Percentiles rank a stretch among this genome's conserved stretches.
phyloP scores from a whole-genome alignment of 2,113 vertebrate genomes.

The Callipepla squamata region DNA sequence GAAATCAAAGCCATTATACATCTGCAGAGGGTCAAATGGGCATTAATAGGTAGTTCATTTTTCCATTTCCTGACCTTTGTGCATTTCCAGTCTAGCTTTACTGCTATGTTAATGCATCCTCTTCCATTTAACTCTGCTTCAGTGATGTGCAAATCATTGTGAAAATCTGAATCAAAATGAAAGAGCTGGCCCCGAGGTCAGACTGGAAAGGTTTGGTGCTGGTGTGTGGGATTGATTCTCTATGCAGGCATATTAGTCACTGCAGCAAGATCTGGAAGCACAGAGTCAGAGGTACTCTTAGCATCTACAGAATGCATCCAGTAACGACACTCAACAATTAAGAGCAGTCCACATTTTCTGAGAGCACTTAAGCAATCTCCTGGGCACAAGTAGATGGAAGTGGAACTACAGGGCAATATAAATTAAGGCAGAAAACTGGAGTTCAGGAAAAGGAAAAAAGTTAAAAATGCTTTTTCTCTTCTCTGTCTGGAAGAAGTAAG shows the following conservation, averaged over 20 bases:
- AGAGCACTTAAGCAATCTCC: background rate
- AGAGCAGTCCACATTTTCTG: background rate
- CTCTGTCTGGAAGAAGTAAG: background rate
- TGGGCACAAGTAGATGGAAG: background rate
- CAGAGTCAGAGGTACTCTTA: background rate
- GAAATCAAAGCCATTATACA: slow-evolving; percentile 32
- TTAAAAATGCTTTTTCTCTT: background rate
- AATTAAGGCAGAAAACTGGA: background rate
- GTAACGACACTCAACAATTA: background rate
- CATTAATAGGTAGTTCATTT: background rate
- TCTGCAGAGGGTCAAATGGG: background rate
- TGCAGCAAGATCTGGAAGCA: background rate
- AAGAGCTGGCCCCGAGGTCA: slow-evolving; percentile 34
- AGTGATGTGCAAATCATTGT: slow-evolving; percentile 33
- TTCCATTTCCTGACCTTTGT: slow-evolving; percentile 33
- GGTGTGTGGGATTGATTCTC: background rate
- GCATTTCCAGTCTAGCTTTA: background rate
- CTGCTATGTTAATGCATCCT: slow-evolving; percentile 36
- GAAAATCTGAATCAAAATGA: slow-evolving; percentile 34
- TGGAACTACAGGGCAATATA: background rate
- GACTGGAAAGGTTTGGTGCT: background rate
- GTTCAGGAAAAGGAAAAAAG: background rate
- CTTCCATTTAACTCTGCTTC: slow-evolving; percentile 24
- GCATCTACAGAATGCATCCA: background rate
- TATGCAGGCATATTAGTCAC: background rate